A percentile compares a stretch with the other conserved stretches of the same genome.
Conservation (phyloP, 2,113 vertebrate species). For the Romanogobio albipinnatus region DNA sequence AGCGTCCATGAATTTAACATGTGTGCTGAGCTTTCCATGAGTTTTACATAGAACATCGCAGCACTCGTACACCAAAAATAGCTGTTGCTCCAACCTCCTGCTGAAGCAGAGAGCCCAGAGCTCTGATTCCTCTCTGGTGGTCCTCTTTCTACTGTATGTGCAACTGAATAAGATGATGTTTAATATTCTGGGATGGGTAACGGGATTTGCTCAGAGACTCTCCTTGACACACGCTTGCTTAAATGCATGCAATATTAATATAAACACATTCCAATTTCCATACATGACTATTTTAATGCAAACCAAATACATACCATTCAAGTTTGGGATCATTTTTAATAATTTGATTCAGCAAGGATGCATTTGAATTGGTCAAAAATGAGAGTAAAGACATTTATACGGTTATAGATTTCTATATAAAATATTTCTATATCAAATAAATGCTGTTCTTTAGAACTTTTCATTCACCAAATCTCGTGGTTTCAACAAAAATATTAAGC, state of each 20-base stretch:
- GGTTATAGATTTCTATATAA: background rate
- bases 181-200: background rate
- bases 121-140: background rate
- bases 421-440: too few species aligned
- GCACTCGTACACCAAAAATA: conserved; percentile 47
- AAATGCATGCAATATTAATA: too few species aligned
- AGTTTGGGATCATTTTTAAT: too few species aligned
- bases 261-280: too few species aligned
- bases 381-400: background rate
- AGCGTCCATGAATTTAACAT: conserved; percentile 49
- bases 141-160: background rate
- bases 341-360: background rate
- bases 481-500: too few species aligned
- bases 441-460: background rate
- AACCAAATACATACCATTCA: too few species aligned
- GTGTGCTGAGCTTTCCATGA: conserved; percentile 32
- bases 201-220: background rate
- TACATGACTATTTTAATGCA: too few species aligned
- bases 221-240: too few species aligned
- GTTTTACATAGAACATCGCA: conserved; percentile 20
- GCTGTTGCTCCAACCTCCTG: conserved; percentile 1
- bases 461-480: too few species aligned
- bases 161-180: background rate
- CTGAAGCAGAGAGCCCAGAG: conserved; percentile 12
- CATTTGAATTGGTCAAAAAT: background rate